Percentiles rank a stretch among this genome's conserved stretches.
These are phyloP conservation scores for Formica exsecta DNA, from an alignment of 1,140 invertebrate genomes.

Conservation along the genomic window DNA sequence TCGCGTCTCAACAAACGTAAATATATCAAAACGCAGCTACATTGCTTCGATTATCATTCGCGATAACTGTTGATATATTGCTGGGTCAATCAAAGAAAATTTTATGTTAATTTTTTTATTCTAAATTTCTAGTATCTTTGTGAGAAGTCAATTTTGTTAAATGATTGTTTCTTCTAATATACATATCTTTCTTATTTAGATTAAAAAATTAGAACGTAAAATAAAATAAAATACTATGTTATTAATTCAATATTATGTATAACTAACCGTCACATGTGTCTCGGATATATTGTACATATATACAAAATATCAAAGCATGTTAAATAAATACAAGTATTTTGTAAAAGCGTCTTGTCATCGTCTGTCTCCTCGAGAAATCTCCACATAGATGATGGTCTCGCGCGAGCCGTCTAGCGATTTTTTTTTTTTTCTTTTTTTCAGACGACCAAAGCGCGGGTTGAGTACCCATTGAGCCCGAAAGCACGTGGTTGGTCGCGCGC, in stretches of 20 bases:
- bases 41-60: not conserved
- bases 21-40: not conserved
- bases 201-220: not conserved
- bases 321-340: not conserved
- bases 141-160: not conserved
- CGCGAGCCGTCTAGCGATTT: constrained; percentile 27
- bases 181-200: no score
- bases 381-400: not conserved
- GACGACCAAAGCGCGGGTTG: constrained; percentile 3
- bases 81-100: not conserved
- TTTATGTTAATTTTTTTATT: not conserved
- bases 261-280: no score
- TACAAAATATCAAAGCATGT: not conserved
- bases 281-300: not conserved
- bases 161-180: not conserved
- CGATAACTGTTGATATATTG: no score
- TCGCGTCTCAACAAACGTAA: no score
- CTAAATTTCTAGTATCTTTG: not conserved
- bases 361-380: not conserved
- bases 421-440: constrained; percentile 39
- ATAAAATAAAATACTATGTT: no score
- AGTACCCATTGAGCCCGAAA: constrained; percentile 71
- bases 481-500: constrained; percentile 79
- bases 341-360: not conserved
- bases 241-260: no score